Base-by-base conservation (phyloP, 2,888 invertebrate genomes). In the Erpobdella octoculata region DNA sequence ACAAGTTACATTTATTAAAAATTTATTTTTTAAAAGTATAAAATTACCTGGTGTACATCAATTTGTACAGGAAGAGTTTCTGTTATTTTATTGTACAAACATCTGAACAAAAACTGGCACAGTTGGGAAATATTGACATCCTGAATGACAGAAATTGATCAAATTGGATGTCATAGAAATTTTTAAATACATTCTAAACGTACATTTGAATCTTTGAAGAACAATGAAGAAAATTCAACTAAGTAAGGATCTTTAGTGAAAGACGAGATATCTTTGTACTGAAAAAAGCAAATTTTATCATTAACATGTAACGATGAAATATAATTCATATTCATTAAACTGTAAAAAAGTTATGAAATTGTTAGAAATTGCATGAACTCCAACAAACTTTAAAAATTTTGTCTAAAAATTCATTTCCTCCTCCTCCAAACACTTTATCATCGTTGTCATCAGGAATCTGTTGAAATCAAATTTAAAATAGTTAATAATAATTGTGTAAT, bases 21-120 rank as follows among this genome's bases (percentile, higher is more conserved):
- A n/a, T n/a, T n/a, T n/a, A n/a, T n/a, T n/a, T n/a, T n/a, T n/a
- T n/a, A 33, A 18, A 25, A 12, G n/a, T 41, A 35, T 36, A 25
- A 18, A 8, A 59, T 73, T 69, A 80, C 81, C 78, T 80, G 79
- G 71, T 81, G 78, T 25, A 81, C 73, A 5, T 75, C 74, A 6
- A 81, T 76, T 66, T 81, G 79, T 21, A 78, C 76, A 46, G 79
- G 74, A n/a, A 82, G 79, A 21, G 79, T 78, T 59, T 81, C 81
- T 48, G 79, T 78, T 75, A 80, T 81, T 74, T 82, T 81, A 71
- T 79, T 77, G 8, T 80, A 79, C 9, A 82, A 79, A 77, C 81
- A 81, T 72, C 80, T 80, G 72, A 80, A 80, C 48, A 82, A 75
- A 31, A 81, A 75, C 28, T 77, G 75, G 5, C 80, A 79, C 70